These are phyloP conservation scores for Tamandua tetradactyla DNA, from an alignment of 2,797 vertebrate genomes.

Conservation along the genomic window DNA sequence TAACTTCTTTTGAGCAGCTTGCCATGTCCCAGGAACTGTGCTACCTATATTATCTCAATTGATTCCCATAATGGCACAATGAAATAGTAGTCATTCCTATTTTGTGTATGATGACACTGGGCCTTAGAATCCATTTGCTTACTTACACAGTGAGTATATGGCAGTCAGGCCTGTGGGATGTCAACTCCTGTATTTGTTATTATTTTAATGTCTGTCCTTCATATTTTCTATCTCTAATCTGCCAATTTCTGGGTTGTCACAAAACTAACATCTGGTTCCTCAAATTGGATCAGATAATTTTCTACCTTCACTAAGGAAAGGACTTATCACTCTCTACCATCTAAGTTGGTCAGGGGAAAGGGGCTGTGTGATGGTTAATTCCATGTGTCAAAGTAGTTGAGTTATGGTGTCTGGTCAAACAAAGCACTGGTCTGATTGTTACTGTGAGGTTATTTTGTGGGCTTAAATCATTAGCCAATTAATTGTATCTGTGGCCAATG, in stretches of 20 bases:
- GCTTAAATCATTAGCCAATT: too few relatives aligned
- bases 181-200: too few relatives aligned
- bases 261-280: not conserved
- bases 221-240: not conserved
- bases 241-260: not conserved
- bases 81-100: not conserved
- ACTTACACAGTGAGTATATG: not conserved
- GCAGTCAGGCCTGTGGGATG: not conserved
- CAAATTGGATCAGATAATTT: not conserved
- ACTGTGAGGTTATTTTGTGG: too few relatives aligned
- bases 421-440: too few relatives aligned
- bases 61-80: accelerated
- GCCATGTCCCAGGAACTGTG: not conserved
- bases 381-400: too few relatives aligned
- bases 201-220: not conserved
- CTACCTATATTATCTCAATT: not conserved
- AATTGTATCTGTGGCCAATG: too few relatives aligned
- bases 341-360: not conserved
- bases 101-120: not conserved
- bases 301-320: not conserved
- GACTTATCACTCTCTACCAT: too few relatives aligned
- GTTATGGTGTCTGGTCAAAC: too few relatives aligned
- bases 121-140: not conserved
- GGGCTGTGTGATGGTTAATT: too few relatives aligned
- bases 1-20: not conserved